A percentile compares a stretch with the other conserved stretches of the same genome.
phyloP scores from a whole-genome alignment of 1,140 invertebrate species.

The Cylas formicarius region DNA sequence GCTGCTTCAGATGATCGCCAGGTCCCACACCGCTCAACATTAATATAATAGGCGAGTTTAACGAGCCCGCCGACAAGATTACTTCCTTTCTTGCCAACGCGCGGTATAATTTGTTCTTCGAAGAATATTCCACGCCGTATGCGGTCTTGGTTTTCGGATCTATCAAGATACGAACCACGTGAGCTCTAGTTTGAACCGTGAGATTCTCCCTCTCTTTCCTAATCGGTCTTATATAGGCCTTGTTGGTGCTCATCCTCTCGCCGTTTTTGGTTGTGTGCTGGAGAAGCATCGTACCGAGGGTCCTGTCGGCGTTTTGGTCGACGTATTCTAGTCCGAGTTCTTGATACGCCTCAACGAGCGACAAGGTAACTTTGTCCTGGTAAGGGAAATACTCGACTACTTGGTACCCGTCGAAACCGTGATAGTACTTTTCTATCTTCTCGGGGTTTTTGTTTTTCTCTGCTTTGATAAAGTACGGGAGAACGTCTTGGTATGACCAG shows the following conservation, averaged over 20 bases:
- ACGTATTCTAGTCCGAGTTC: slow-evolving; percentile 50
- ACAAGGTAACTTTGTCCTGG: slow-evolving; percentile 48
- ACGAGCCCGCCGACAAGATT: slow-evolving; percentile 60
- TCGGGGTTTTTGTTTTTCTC: slow-evolving; percentile 47
- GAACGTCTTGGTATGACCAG: slow-evolving; percentile 48
- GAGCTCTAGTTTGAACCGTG: slow-evolving; percentile 58
- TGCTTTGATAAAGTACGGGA: slow-evolving; percentile 48
- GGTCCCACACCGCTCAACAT: slow-evolving; percentile 72
- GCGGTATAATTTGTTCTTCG: slow-evolving; percentile 43
- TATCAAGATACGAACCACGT: slow-evolving; percentile 65
- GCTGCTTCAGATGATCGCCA: slow-evolving; percentile 49
- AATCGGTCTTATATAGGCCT: slow-evolving; percentile 65
- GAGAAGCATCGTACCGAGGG: slow-evolving; percentile 52
- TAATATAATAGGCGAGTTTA: slow-evolving; percentile 65
- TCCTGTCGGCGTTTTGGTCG: slow-evolving; percentile 50
- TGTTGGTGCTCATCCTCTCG: slow-evolving; percentile 60
- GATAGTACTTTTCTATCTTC: slow-evolving; percentile 46
- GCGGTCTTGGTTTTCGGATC: slow-evolving; percentile 60
- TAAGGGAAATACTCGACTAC: slow-evolving; percentile 57
- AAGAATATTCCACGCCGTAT: slow-evolving; percentile 58
- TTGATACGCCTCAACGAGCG: slow-evolving; percentile 51
- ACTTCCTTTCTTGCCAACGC: slow-evolving; percentile 60
- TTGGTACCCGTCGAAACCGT: slow-evolving; percentile 51
- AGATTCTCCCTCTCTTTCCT: slow-evolving; percentile 63
- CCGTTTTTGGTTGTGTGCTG: slow-evolving; percentile 56